Evolutionary conservation across 2,888 invertebrate species (phyloP).

Genomic region (Strigamia transsilvanica): DNA sequence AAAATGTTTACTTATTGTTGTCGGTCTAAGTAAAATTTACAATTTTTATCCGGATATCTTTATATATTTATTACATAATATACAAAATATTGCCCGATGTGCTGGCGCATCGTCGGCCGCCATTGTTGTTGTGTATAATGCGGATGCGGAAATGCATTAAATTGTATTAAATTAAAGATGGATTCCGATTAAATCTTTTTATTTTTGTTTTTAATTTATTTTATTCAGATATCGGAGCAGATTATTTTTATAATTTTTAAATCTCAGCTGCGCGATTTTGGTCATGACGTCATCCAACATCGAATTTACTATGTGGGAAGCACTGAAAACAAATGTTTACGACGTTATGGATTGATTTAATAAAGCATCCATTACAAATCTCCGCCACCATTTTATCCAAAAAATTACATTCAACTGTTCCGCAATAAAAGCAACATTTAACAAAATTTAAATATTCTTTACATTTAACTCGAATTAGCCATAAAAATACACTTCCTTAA

Average conservation of each 20-base stretch:
- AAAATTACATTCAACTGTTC: slow-evolving; percentile 16
- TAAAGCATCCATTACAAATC: slow-evolving; percentile 16
- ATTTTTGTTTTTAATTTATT: not conserved
- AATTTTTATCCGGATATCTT: too few relatives aligned
- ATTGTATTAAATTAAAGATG: not conserved
- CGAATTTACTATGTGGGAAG: too few relatives aligned
- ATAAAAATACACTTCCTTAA: slow-evolving; percentile 3
- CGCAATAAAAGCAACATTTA: slow-evolving; percentile 33
- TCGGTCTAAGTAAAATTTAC: too few relatives aligned
- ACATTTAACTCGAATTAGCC: slow-evolving; percentile 24
- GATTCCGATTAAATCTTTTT: not conserved
- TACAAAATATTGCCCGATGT: too few relatives aligned
- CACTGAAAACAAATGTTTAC: not conserved
- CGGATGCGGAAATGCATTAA: not conserved
- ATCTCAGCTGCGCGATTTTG: too few relatives aligned
- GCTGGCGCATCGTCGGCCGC: not conserved
- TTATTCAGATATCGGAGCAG: not conserved
- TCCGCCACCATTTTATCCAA: slow-evolving; percentile 36
- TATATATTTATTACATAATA: too few relatives aligned
- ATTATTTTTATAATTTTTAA: not conserved
- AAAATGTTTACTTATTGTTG: not conserved
- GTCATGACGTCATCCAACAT: too few relatives aligned
- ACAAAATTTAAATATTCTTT: slow-evolving; percentile 36
- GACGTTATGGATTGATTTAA: slow-evolving; percentile 35
- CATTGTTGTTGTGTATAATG: not conserved